phyloP scores from a whole-genome alignment of 2,113 vertebrate genomes.

The Taxidea taxus region DNA sequence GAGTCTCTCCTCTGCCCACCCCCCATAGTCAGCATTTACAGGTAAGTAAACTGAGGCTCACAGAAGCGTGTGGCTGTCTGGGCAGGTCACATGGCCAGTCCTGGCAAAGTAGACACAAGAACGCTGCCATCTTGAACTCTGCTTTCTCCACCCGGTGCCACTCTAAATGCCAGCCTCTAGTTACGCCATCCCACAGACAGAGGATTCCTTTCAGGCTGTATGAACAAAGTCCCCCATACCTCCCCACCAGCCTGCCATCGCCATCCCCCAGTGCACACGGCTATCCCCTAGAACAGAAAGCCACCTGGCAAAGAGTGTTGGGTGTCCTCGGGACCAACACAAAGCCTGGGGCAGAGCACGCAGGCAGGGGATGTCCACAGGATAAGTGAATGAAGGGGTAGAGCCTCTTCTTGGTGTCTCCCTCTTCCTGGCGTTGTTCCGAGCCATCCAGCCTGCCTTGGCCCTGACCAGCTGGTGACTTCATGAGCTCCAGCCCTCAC shows the following conservation, averaged over 20 bases:
- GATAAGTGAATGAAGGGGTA: rapidly evolving
- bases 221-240: rapidly evolving
- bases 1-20: neutral
- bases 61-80: neutral
- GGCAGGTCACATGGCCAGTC: neutral
- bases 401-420: rapidly evolving
- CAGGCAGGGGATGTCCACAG: rapidly evolving
- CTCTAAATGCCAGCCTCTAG: rapidly evolving
- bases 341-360: neutral
- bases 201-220: neutral
- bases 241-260: rapidly evolving
- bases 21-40: neutral
- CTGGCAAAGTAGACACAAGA: too few relatives aligned
- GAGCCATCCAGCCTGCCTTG: too few relatives aligned
- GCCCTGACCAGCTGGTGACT: rapidly evolving
- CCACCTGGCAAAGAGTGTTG: rapidly evolving
- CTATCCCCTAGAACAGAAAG: neutral
- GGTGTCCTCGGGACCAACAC: neutral
- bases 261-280: rapidly evolving
- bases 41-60: neutral
- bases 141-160: too few relatives aligned
- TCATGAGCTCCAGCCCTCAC: neutral
- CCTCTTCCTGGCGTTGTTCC: rapidly evolving
- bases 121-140: neutral
- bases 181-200: rapidly evolving